These are phyloP conservation scores for Gobionotothen gibberifrons DNA, from an alignment of 2,797 vertebrate species.

Conservation along the genomic window DNA sequence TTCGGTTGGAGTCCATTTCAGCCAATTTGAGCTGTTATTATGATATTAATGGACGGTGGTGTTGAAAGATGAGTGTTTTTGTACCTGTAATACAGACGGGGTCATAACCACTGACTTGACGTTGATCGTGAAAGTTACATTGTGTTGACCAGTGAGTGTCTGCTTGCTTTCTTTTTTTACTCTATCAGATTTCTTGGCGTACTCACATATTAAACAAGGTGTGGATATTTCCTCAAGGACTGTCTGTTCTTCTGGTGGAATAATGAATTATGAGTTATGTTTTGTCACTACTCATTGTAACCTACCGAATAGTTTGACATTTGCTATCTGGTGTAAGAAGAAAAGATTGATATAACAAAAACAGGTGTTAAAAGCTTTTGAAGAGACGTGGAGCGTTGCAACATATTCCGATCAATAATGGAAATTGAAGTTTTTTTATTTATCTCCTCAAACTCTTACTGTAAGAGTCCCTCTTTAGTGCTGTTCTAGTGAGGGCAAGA, in stretches of 20 bases:
- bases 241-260: constrained; percentile 10
- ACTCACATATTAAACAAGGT: constrained; percentile 5
- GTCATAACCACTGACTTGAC: constrained; percentile 46
- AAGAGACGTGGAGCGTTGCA: too few relatives aligned
- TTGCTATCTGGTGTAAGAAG: neutral
- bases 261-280: constrained; percentile 8
- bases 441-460: too few relatives aligned
- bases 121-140: constrained; percentile 32
- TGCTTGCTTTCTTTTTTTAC: constrained; percentile 21
- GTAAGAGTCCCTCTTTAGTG: too few relatives aligned
- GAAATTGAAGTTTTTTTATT: too few relatives aligned
- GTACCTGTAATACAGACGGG: constrained; percentile 23
- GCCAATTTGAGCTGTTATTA: constrained; percentile 15
- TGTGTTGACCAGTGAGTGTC: constrained; percentile 21
- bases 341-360: neutral
- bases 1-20: constrained; percentile 31
- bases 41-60: constrained; percentile 8
- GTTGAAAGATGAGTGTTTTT: constrained; percentile 6
- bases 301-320: constrained; percentile 3
- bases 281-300: neutral
- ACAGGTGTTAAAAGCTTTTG: too few relatives aligned
- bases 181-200: constrained; percentile 10
- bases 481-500: too few relatives aligned
- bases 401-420: too few relatives aligned
- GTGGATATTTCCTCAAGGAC: neutral